A percentile compares a stretch with the other conserved stretches of the same genome.
Evolutionary conservation across 2,113 vertebrate species (phyloP).

Genomic region (Pogonocichla stellata): DNA sequence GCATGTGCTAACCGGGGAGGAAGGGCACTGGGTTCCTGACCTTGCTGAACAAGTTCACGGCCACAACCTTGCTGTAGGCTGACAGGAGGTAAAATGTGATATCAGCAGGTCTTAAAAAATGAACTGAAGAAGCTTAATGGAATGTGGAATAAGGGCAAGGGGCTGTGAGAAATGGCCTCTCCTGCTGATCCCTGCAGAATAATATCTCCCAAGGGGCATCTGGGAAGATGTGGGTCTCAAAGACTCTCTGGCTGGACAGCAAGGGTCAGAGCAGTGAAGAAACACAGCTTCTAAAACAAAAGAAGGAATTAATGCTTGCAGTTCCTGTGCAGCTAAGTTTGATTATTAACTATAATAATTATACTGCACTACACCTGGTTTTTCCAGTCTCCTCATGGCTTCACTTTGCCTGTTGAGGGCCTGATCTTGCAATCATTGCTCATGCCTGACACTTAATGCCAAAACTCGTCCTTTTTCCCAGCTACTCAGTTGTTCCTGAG

Average conservation of each 20-base stretch:
- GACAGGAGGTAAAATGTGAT: not conserved
- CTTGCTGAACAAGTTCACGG: not conserved
- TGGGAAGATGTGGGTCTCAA: not conserved
- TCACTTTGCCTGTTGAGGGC: not conserved
- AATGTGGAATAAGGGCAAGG: not conserved
- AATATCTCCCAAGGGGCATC: not conserved
- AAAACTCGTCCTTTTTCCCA: not conserved
- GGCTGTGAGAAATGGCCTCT: not conserved
- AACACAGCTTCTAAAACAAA: not conserved
- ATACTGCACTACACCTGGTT: not conserved
- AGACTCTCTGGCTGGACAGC: not conserved
- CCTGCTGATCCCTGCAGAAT: not conserved
- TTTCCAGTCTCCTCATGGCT: not conserved
- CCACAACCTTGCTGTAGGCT: not conserved
- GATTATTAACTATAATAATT: not conserved
- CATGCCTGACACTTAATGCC: not conserved
- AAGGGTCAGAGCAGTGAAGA: not conserved
- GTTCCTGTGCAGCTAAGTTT: not conserved
- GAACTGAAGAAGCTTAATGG: not conserved
- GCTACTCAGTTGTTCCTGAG: not conserved
- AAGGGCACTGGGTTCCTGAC: not conserved
- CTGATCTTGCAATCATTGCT: not conserved
- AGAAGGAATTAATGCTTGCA: not conserved
- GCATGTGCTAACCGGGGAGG: not conserved
- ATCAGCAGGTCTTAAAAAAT: not conserved